Evolutionary conservation across 2,797 vertebrate genomes (phyloP), one percentile per base, ranked within the genome.

Genomic region (Anguilla pacifica): DNA sequence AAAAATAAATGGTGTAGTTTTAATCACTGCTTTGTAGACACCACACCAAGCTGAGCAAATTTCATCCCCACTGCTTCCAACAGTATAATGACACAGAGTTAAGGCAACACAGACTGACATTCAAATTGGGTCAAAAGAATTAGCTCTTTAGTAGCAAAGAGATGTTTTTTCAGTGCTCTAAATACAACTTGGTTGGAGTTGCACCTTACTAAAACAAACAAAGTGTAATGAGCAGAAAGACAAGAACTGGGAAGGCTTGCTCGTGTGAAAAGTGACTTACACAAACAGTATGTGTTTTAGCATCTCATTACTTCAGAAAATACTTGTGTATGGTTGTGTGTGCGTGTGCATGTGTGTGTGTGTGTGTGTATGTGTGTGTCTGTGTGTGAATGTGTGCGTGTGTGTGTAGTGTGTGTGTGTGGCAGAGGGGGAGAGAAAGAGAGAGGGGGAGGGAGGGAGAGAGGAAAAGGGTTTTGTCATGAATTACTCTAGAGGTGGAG

Each of bases 401-500:
- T 43, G 11, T 82, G 74, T 49, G 28, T 83, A 17, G 13, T 57
- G 81, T 31, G 83, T 31, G 83, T 86, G 79, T 7, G 72, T 89
- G 28, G 31, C 46, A 72, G 49, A 70, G 89, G 31, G 85, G 64
- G 59, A 89, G 64, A 88, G 87, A 3, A 39, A 83, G 17, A 2
- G 43, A 88, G 83, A 90, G 85, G 61, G 82, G 31, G 67, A 72
- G 67, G n/a, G 67, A 31, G 1, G 9, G 67, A 72, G n/a, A 31
- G 67, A 72, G 67, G 25, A 25, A 70, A 25, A 70, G 64, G 25
- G 64, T n/a, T n/a, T 46, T 5, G 43, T 46, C 5, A 46, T 46
- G 43, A 92, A 92, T 92, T 90, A 86, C 89, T 89, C 64, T 19
- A 35, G 46, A 46, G 35, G 87, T 90, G 57, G 25, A 22, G 89